phyloP scores from a whole-genome alignment of 2,113 vertebrate genomes.

The Tamias sibiricus region DNA sequence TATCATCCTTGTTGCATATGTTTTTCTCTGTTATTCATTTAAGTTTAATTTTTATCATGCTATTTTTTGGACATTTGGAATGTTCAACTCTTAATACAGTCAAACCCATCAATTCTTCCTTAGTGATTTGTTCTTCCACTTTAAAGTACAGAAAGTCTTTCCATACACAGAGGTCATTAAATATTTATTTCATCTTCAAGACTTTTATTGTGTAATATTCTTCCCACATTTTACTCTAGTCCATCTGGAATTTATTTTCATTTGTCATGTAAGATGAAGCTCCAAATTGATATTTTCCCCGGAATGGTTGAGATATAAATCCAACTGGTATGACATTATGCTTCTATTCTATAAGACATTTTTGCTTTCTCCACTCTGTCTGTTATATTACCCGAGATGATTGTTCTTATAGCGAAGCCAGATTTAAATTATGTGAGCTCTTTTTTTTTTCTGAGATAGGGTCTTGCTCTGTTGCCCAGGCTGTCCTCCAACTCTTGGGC shows the following conservation, averaged over 20 bases:
- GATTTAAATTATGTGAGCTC: neutral
- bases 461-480: neutral
- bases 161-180: conserved; percentile 51
- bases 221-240: conserved; percentile 58
- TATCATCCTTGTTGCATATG: neutral
- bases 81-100: neutral
- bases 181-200: conserved; percentile 65
- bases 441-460: neutral
- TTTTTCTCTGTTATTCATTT: neutral
- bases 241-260: conserved; percentile 70
- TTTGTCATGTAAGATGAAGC: conserved; percentile 57
- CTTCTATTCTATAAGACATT: neutral
- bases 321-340: neutral
- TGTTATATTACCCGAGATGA: neutral
- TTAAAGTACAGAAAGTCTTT: conserved; percentile 52
- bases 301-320: conserved; percentile 46
- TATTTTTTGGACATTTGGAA: neutral
- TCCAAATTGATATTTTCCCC: conserved; percentile 28
- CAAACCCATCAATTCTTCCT: neutral
- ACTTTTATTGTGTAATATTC: conserved; percentile 64
- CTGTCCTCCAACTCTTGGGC: neutral
- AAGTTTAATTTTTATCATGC: neutral
- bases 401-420: neutral
- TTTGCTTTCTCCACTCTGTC: neutral
- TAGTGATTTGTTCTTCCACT: neutral